Conservation (phyloP, 1,140 invertebrate species). For the Luehdorfia chinensis region DNA sequence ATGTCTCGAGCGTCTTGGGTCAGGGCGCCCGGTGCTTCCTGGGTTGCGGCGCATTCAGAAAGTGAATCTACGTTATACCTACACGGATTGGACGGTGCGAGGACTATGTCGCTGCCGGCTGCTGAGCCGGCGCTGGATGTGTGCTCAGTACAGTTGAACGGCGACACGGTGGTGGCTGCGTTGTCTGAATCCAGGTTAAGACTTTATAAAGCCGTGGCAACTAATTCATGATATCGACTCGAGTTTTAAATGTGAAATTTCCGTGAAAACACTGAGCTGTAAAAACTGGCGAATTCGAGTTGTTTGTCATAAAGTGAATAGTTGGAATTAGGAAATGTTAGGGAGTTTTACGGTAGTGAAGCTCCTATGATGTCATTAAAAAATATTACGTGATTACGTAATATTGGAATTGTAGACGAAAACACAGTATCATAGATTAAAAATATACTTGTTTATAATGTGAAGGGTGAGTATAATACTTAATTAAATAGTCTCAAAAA, state of each 20-base stretch:
- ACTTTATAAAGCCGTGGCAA: constrained; percentile 77
- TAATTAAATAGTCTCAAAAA: not conserved
- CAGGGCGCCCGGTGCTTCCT: constrained; percentile 34
- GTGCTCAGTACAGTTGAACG: constrained; percentile 75
- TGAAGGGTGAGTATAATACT: not conserved
- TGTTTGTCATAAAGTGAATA: too few relatives aligned
- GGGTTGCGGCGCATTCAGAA: constrained; percentile 84
- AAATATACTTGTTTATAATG: too few relatives aligned
- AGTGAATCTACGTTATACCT: constrained; percentile 79
- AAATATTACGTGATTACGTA: not conserved
- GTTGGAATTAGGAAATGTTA: too few relatives aligned
- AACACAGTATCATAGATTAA: too few relatives aligned
- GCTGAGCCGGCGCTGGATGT: constrained; percentile 82
- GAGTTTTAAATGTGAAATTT: not conserved
- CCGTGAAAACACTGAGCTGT: too few relatives aligned
- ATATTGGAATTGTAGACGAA: not conserved
- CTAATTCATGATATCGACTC: constrained; percentile 22
- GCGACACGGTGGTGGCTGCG: constrained; percentile 79
- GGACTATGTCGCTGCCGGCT: constrained; percentile 78
- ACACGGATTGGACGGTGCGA: constrained; percentile 81
- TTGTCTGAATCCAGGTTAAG: constrained; percentile 81
- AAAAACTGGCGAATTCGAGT: too few relatives aligned
- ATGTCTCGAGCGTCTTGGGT: constrained; percentile 54
- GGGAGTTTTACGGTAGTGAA: too few relatives aligned
- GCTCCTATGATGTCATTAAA: not conserved